Evolutionary conservation across 2,113 vertebrate genomes (phyloP).

Genomic region (Trachemys scripta): DNA sequence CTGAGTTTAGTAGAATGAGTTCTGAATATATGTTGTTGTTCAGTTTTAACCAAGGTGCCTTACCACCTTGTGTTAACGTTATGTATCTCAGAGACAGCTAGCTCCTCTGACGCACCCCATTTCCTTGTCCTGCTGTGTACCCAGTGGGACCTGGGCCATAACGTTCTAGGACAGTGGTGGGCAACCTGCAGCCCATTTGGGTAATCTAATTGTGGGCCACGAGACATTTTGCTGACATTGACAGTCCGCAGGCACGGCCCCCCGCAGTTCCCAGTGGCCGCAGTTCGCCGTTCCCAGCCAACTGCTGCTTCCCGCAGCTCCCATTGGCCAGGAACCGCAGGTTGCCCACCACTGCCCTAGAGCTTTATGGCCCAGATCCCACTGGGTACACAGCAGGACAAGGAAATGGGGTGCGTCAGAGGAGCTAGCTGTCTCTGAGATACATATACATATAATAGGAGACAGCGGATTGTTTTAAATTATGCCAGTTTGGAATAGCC

Average conservation of each 20-base stretch:
- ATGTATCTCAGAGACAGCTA: conserved; percentile 49
- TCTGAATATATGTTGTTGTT: conserved; percentile 1
- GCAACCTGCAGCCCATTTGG: too few relatives aligned
- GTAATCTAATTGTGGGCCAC: too few relatives aligned
- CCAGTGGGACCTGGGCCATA: background rate
- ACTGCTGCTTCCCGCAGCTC: too few relatives aligned
- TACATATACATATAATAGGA: background rate
- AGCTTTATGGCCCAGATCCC: background rate
- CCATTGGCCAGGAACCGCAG: too few relatives aligned
- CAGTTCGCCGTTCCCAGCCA: too few relatives aligned
- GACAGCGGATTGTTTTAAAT: conserved; percentile 61
- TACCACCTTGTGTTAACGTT: background rate
- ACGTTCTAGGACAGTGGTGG: background rate
- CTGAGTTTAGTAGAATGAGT: background rate
- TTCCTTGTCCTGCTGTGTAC: conserved; percentile 31
- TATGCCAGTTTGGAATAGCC: conserved; percentile 65
- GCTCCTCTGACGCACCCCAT: conserved; percentile 5
- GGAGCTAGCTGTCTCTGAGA: conserved; percentile 61
- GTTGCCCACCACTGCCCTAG: background rate
- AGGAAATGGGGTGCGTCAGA: conserved; percentile 23
- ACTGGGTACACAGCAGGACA: background rate
- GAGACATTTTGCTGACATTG: too few relatives aligned
- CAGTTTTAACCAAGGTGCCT: background rate
- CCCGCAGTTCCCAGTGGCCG: too few relatives aligned
- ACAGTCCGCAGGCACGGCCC: too few relatives aligned